phyloP scores from a whole-genome alignment of 2,113 vertebrate species.

The Orcinus orca region DNA sequence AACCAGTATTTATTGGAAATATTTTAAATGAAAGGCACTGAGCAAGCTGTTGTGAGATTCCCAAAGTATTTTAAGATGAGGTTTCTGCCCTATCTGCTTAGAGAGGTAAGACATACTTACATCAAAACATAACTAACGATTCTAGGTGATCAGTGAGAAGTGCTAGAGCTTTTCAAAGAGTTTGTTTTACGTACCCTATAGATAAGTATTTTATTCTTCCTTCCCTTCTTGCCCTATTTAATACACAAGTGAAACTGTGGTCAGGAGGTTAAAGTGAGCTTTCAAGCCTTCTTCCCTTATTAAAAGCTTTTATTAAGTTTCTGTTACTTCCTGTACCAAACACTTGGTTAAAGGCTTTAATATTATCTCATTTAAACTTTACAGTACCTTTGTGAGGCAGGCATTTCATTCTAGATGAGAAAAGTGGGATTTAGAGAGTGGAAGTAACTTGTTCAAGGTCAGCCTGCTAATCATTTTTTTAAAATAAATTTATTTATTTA shows the following conservation, averaged over 20 bases:
- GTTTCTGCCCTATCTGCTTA: slow-evolving; percentile 44
- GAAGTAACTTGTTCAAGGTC: not conserved
- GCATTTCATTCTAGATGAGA: not conserved
- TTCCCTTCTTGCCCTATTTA: not conserved
- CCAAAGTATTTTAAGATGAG: slow-evolving; percentile 55
- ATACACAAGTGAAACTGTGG: not conserved
- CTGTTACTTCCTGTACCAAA: not conserved
- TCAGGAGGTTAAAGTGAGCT: not conserved
- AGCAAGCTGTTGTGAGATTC: slow-evolving; percentile 45
- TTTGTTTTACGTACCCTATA: not conserved
- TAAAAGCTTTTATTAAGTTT: not conserved
- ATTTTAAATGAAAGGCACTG: slow-evolving; percentile 58
- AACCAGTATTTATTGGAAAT: slow-evolving; percentile 47
- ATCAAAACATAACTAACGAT: not conserved
- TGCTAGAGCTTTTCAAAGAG: slow-evolving; percentile 4
- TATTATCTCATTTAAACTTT: not conserved
- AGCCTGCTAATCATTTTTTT: not conserved
- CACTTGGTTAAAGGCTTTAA: not conserved
- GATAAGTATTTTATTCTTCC: not conserved
- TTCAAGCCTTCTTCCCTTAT: not conserved
- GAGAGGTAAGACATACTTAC: slow-evolving; percentile 40
- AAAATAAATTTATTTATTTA: not conserved
- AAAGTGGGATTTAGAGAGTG: not conserved
- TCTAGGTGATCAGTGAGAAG: not conserved
- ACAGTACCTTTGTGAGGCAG: not conserved